A percentile compares a stretch with the other conserved stretches of the same genome.
phyloP scores from a whole-genome alignment of 2,113 vertebrate species.

The Columbina picui region DNA sequence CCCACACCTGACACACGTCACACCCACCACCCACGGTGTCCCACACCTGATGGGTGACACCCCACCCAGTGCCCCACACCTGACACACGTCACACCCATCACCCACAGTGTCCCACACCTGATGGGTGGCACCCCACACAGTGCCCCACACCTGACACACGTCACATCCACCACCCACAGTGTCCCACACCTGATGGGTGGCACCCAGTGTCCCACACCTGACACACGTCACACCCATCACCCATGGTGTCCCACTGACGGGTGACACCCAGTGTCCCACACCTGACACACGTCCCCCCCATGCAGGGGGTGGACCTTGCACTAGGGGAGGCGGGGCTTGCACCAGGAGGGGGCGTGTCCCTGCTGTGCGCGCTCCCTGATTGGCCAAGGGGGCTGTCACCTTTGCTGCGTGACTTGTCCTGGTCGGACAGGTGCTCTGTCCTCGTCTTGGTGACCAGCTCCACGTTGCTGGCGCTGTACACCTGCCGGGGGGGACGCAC shows the following conservation, averaged over 20 bases:
- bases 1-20: background rate
- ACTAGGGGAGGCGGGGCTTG: background rate
- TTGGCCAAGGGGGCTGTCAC: constrained; percentile 64
- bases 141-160: too few relatives aligned
- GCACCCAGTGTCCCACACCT: too few relatives aligned
- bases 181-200: too few relatives aligned
- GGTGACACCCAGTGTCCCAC: background rate
- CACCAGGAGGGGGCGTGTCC: background rate
- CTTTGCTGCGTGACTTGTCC: constrained; percentile 94
- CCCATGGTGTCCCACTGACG: background rate
- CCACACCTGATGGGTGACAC: background rate
- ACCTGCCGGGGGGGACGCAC: constrained; percentile 76
- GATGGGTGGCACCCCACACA: background rate
- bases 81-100: background rate
- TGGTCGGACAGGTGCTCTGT: constrained; percentile 94
- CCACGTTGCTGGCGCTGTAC: constrained; percentile 94
- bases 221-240: too few relatives aligned
- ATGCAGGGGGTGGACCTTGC: background rate
- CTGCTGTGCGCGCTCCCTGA: fast-evolving
- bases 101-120: background rate
- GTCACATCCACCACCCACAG: too few relatives aligned
- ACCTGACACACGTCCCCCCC: background rate
- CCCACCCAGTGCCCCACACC: background rate
- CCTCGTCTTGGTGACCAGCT: constrained; percentile 94
- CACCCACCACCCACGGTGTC: too few relatives aligned